Percentiles rank a stretch among this genome's conserved stretches.
These are phyloP conservation scores for Proisotoma minuta DNA, from an alignment of 2,888 invertebrate genomes.

Conservation along the genomic window DNA sequence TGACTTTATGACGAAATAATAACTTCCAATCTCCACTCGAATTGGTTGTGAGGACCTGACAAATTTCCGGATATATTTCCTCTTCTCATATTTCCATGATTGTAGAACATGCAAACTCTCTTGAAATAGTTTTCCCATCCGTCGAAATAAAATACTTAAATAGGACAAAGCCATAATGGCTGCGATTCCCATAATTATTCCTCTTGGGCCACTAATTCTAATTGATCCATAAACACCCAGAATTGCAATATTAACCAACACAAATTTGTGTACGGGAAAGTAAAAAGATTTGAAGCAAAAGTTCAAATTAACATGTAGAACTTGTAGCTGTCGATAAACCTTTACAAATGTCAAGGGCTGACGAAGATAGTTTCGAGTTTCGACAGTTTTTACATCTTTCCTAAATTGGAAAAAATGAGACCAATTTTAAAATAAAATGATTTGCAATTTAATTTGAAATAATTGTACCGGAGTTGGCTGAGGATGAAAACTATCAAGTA, in stretches of 20 bases:
- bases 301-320: slow-evolving; percentile 15
- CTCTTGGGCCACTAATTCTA: slow-evolving; percentile 14
- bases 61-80: slow-evolving; percentile 1
- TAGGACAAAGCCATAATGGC: slow-evolving; percentile 5
- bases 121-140: slow-evolving; percentile 14
- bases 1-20: slow-evolving; percentile 16
- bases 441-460: background rate
- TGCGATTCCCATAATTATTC: slow-evolving; percentile 17
- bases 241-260: background rate
- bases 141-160: slow-evolving; percentile 3
- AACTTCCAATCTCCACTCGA: slow-evolving; percentile 10
- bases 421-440: background rate
- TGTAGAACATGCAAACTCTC: background rate
- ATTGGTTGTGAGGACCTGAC: slow-evolving; percentile 7
- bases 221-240: slow-evolving; percentile 18
- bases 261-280: slow-evolving; percentile 8
- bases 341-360: background rate
- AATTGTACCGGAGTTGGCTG: slow-evolving; percentile 9
- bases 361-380: background rate
- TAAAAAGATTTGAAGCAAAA: slow-evolving; percentile 4
- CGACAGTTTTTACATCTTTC: background rate
- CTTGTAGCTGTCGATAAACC: slow-evolving; percentile 3
- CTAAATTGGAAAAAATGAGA: background rate
- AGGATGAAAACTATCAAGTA: slow-evolving; percentile 6
- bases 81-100: background rate